These are phyloP conservation scores for Aepyceros melampus DNA, from an alignment of 2,113 vertebrate genomes.

Conservation along the genomic window DNA sequence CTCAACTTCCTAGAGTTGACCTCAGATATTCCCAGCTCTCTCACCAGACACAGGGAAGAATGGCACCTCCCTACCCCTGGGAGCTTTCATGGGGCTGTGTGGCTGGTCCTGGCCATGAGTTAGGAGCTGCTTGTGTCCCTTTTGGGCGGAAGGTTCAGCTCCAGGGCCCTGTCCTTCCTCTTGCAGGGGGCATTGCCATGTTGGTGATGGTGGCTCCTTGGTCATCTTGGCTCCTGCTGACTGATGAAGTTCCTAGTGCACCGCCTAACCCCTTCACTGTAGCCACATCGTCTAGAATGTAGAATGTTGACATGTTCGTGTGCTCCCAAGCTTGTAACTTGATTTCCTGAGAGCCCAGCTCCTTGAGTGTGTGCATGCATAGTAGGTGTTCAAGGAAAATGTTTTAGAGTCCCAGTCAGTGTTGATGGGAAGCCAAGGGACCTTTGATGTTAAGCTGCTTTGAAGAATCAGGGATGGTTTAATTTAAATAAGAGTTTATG, in stretches of 20 bases:
- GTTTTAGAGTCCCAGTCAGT: neutral
- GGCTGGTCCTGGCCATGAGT: neutral
- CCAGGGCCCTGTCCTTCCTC: neutral
- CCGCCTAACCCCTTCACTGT: rapidly evolving
- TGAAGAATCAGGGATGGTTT: neutral
- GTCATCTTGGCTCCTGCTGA: neutral
- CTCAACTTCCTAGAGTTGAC: neutral
- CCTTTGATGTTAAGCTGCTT: neutral
- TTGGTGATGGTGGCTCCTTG: neutral
- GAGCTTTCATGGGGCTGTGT: rapidly evolving
- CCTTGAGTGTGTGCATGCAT: rapidly evolving
- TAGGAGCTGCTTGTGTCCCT: neutral
- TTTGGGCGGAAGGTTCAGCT: neutral
- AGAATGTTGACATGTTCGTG: neutral
- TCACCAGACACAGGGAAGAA: too few relatives aligned
- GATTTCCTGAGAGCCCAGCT: neutral
- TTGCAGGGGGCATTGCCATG: neutral
- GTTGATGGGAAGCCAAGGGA: neutral
- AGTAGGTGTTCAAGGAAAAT: neutral
- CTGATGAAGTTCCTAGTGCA: neutral
- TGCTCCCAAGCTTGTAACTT: neutral
- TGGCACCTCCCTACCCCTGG: neutral
- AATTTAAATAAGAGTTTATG: neutral
- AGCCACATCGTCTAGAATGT: neutral
- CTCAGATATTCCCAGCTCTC: neutral